Conservation (phyloP, 2,797 vertebrate species). For the Hippopotamyrus pictus region DNA sequence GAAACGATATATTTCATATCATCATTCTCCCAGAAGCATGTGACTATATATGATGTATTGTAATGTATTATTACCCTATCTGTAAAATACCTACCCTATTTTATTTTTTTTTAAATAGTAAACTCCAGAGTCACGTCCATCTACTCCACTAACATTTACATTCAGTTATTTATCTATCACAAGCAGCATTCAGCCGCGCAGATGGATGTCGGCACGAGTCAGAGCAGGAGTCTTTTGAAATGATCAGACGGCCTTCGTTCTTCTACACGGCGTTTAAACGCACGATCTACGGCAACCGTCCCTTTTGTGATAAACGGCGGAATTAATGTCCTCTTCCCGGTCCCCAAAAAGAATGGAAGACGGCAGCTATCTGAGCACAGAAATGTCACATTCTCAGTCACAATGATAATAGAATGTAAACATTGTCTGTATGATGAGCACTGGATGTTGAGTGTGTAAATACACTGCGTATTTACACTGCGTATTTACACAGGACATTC, state of each 20-base stretch:
- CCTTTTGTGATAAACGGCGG: neutral
- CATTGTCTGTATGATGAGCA: neutral
- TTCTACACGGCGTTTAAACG: neutral
- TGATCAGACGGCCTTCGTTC: neutral
- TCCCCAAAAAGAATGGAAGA: neutral
- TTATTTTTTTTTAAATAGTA: neutral
- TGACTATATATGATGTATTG: neutral
- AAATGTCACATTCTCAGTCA: neutral
- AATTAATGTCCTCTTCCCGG: neutral
- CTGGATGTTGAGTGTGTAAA: neutral
- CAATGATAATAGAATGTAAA: neutral
- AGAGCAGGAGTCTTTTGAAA: neutral
- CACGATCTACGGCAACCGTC: neutral
- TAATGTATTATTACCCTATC: neutral
- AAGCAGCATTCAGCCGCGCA: neutral
- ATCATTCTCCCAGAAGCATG: neutral
- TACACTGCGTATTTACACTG: neutral
- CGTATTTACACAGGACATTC: neutral
- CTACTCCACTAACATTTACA: neutral
- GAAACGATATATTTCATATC: neutral
- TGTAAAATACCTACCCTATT: neutral
- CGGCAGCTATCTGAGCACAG: neutral
- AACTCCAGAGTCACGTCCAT: neutral
- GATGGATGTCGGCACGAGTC: neutral
- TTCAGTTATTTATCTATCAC: neutral